A percentile compares a stretch with the other conserved stretches of the same genome.
Conservation (phyloP, 2,797 vertebrate species). For the Hydrophis major region DNA sequence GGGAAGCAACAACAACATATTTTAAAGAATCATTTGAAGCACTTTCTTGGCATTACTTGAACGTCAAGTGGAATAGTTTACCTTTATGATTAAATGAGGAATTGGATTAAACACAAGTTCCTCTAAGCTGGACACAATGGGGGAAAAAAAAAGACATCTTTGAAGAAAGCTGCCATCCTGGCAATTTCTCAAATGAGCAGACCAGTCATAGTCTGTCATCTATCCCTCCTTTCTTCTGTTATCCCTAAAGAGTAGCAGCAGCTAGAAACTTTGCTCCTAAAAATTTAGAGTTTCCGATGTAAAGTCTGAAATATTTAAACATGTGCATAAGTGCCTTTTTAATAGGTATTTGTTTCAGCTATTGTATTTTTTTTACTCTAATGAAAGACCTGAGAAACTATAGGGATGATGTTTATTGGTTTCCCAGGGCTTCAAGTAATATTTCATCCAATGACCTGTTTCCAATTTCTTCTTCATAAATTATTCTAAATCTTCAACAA, state of each 20-base stretch:
- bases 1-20: neutral
- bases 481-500: neutral
- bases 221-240: neutral
- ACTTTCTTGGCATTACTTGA: neutral
- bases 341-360: neutral
- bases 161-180: neutral
- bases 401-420: neutral
- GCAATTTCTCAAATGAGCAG: neutral
- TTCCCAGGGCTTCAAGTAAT: neutral
- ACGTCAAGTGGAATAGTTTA: neutral
- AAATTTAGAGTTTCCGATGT: neutral
- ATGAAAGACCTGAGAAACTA: neutral
- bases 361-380: too few species aligned
- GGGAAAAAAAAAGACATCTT: accelerated
- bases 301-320: neutral
- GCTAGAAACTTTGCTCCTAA: neutral
- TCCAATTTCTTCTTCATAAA: neutral
- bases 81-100: neutral
- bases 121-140: neutral
- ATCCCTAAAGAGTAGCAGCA: neutral
- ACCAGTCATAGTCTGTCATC: neutral
- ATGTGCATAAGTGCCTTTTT: neutral
- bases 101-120: neutral
- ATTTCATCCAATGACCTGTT: neutral
- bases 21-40: neutral